Evolutionary conservation across 2,888 invertebrate genomes (phyloP).

Genomic region (Cacoxenus indagator): DNA sequence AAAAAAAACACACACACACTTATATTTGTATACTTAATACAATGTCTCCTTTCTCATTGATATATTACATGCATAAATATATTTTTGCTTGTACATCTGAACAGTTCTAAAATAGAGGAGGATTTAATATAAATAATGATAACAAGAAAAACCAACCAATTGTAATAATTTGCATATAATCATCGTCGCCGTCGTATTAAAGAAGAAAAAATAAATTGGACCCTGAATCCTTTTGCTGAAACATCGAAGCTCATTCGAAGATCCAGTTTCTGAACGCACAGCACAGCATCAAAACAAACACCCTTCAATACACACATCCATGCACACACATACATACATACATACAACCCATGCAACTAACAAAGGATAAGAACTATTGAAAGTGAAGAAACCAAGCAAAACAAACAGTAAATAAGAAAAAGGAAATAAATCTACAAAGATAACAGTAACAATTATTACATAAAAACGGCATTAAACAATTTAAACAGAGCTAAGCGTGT

Average conservation of each 20-base stretch:
- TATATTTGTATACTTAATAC: background rate
- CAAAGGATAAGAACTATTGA: constrained; percentile 49
- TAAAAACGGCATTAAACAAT: constrained; percentile 62
- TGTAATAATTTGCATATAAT: constrained; percentile 32
- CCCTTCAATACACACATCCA: constrained; percentile 27
- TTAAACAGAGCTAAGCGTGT: constrained; percentile 55
- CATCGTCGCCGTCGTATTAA: constrained; percentile 23
- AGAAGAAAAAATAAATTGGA: too few relatives aligned
- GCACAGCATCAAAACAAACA: background rate
- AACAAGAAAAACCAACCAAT: constrained; percentile 24
- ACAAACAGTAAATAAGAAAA: constrained; percentile 48
- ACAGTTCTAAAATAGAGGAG: constrained; percentile 17
- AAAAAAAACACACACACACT: constrained; percentile 35
- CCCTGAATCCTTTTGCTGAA: too few relatives aligned
- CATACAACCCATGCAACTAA: constrained; percentile 31
- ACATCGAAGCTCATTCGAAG: too few relatives aligned
- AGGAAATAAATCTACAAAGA: constrained; percentile 61
- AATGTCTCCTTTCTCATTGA: too few relatives aligned
- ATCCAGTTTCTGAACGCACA: too few relatives aligned
- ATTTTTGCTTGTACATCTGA: constrained; percentile 21
- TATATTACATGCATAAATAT: constrained; percentile 17
- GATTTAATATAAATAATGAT: constrained; percentile 18
- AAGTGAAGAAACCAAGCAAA: constrained; percentile 58
- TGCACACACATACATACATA: constrained; percentile 21
- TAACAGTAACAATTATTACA: constrained; percentile 62